phyloP scores from a whole-genome alignment of 2,113 vertebrate genomes.

The Vidua macroura region DNA sequence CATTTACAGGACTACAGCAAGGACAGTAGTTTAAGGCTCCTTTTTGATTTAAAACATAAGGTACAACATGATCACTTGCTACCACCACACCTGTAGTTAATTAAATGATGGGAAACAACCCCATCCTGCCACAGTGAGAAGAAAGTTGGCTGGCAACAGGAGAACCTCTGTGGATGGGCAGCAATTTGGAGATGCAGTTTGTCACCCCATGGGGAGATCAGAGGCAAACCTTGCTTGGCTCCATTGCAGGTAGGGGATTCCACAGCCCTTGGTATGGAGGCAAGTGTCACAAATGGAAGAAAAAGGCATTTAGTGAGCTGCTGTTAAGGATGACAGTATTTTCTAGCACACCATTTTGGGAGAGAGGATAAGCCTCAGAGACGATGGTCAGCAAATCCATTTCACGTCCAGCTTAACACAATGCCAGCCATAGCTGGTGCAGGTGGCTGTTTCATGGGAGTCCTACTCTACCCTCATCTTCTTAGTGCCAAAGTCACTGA shows the following conservation, averaged over 20 bases:
- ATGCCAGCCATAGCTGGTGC: not conserved
- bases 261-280: not conserved
- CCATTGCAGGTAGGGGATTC: not conserved
- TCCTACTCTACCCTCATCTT: not conserved
- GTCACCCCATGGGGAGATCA: not conserved
- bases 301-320: not conserved
- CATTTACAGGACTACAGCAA: not conserved
- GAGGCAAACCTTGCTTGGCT: not conserved
- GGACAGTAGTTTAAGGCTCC: not conserved
- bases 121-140: not conserved
- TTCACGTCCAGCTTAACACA: not conserved
- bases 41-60: not conserved
- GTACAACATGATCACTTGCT: not conserved
- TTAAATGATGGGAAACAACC: not conserved
- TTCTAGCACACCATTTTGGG: not conserved
- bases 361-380: not conserved
- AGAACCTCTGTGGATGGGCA: not conserved
- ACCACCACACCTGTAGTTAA: not conserved
- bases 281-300: not conserved
- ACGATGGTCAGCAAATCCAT: not conserved
- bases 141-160: not conserved
- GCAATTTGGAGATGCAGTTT: not conserved
- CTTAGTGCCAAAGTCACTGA: not conserved
- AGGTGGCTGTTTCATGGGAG: not conserved
- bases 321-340: not conserved